Evolutionary conservation across 2,888 invertebrate genomes (phyloP), one percentile per base, ranked within the genome.

Genomic region (Drosophila siamana): DNA sequence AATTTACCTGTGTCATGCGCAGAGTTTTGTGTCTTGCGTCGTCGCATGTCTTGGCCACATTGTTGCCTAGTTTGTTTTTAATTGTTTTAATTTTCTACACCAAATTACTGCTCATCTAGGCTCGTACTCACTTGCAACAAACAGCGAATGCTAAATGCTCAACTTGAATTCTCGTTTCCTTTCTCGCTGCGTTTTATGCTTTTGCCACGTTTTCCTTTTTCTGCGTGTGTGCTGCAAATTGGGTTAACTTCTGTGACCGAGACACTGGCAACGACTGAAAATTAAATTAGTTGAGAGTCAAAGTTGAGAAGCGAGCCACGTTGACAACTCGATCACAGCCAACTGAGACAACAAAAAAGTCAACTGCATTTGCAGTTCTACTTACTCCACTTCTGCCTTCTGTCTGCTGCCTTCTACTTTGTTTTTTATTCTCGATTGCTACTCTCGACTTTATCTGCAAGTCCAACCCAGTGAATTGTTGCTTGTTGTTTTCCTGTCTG

Each of bases 1-100:
- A 88, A 86, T 86, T 88, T 85, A 86, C 86, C 77, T 88, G 80
- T 71, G 80, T 70, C 80, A 68, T 69, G 67, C 71, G 73, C 86
- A 79, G 72, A 64, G 74, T 73, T 64, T 69, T 64, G 57, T 50
- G 57, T 48, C 69, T 70, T 69, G 69, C 51, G 56, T 57, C 64
- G 33, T 72, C 44, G 56, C 59, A 71, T 64, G 51, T 65, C 47
- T 59, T 61, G 16, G 67, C 64, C 71, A 67, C 67, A 71, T 77
- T 62, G 61, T 71, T 74, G 47, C 54, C 26, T 59, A 50, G 28
- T 69, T 19, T 33, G 33, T 30, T 69, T 73, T 73, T 73, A 73
- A 83, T 83, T 83, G 75, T 55, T 70, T 69, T 57, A 57, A 78
- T 79, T 72, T 72, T 46, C 60, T 56, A 48, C 51, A 46, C 59